Base-by-base conservation (phyloP, 2,113 vertebrate species). In the Zosterops lateralis region DNA sequence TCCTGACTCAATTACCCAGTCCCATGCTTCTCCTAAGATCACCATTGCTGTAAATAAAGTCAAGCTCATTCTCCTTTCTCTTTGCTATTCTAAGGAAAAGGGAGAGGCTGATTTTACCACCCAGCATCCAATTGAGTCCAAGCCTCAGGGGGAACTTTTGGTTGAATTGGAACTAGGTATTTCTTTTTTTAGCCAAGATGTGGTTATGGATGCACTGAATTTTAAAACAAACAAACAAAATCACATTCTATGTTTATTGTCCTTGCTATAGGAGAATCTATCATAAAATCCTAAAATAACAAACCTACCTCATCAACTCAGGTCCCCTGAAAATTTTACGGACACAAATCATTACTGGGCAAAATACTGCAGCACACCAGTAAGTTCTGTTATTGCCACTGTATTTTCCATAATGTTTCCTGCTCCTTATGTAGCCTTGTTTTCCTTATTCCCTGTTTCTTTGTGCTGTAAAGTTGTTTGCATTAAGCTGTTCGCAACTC, bases 41-140 rank as follows among this genome's bases (percentile, higher is more conserved):
- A 24, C 38, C 48, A 31, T 40, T 90, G 82, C 60, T 92, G 90
- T 77, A 88, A 94, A 88, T 91, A 95, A 87, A 88, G 56, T 62
- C 60, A 66, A 32, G 34, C 36, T 91, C 28, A 2, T 82, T 84
- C 24, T 60, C 24, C 14, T 50, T 82, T 68, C 75, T 16, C 50
- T 79, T 54, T n/a, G 18, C 11, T 54, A 1, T 47, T 36, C 21
- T 13, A 21, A 70, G n/a, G 34, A 42, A 67, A 87, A 58, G 24
- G 47, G 50, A 72, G n/a, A 7, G 8, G 17, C 53, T 90, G 80
- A 34, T 12, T 91, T 80, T 62, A 26, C 17, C 66, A 66, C 29
- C 50, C 25, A 38, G 66, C 71, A 72, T 40, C 3, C 0, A 54
- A 40, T 1, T 5, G 61, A 95, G 42, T 65, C 53, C 51, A 51